Conservation (phyloP, 1,140 invertebrate genomes). For the Aplysia californica region DNA sequence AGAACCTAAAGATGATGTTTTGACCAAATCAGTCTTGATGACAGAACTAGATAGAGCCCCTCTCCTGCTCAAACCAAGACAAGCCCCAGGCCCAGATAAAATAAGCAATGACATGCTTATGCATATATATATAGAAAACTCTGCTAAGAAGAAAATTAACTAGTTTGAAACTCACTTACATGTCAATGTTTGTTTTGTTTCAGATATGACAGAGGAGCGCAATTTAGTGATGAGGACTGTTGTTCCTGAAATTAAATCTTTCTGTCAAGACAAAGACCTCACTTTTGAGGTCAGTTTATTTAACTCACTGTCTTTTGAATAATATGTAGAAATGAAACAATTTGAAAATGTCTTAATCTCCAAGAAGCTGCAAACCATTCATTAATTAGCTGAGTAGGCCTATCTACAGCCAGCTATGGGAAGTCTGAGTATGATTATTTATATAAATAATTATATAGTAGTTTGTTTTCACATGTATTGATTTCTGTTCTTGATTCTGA, state of each 20-base stretch:
- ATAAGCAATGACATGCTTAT: background rate
- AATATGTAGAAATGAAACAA: background rate
- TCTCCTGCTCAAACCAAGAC: no score
- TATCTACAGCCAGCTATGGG: no score
- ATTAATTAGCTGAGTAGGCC: no score
- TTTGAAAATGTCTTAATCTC: background rate
- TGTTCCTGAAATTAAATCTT: slow-evolving; percentile 41
- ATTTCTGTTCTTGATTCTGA: background rate
- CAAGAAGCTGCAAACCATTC: no score
- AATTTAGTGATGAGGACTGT: slow-evolving; percentile 45
- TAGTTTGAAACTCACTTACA: background rate
- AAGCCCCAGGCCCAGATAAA: no score
- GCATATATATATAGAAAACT: background rate
- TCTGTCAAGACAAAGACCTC: slow-evolving; percentile 44
- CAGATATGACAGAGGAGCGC: slow-evolving; percentile 53
- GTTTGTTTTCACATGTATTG: no score
- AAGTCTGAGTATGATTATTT: no score
- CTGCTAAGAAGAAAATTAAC: background rate
- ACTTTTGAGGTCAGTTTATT: slow-evolving; percentile 44
- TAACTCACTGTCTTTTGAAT: no score
- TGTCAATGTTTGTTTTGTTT: slow-evolving; percentile 17
- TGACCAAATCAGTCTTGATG: no score
- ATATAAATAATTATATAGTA: no score
- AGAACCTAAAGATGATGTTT: no score
- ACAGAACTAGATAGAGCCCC: no score